phyloP scores from a whole-genome alignment of 1,140 invertebrate species.

The Ridgeia piscesae region DNA sequence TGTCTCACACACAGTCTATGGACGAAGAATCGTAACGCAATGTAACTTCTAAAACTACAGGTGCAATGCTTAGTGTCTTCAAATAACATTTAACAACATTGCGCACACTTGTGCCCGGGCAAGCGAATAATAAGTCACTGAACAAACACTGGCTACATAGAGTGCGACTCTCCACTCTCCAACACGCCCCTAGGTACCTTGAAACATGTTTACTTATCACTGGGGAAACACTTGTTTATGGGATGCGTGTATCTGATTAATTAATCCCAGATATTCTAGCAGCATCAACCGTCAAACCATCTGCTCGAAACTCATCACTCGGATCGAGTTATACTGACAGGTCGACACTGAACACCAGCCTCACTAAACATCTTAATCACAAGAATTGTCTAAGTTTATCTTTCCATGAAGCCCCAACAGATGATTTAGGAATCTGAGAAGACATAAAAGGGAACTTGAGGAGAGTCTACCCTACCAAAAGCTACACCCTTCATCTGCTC shows the following conservation, averaged over 20 bases:
- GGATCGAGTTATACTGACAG: not conserved
- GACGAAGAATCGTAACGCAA: too few relatives aligned
- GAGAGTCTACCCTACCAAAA: not conserved
- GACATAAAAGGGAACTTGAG: not conserved
- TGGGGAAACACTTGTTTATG: not conserved
- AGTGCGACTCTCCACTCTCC: not conserved
- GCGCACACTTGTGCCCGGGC: not conserved
- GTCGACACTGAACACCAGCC: not conserved
- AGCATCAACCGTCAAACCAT: not conserved
- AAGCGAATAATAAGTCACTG: not conserved
- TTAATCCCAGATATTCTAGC: not conserved
- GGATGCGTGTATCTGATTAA: not conserved
- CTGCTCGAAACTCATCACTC: not conserved
- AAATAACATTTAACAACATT: too few relatives aligned
- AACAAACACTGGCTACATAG: not conserved
- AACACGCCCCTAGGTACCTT: too few relatives aligned
- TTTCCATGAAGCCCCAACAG: not conserved
- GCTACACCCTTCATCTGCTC: not conserved
- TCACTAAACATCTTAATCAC: not conserved
- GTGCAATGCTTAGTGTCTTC: too few relatives aligned
- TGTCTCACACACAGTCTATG: too few relatives aligned
- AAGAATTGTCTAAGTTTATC: not conserved
- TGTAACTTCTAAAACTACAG: not conserved
- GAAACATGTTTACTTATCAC: not conserved
- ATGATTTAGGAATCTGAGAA: not conserved